Evolutionary conservation across 1,140 invertebrate genomes (phyloP).

Genomic region (Linepithema humile): DNA sequence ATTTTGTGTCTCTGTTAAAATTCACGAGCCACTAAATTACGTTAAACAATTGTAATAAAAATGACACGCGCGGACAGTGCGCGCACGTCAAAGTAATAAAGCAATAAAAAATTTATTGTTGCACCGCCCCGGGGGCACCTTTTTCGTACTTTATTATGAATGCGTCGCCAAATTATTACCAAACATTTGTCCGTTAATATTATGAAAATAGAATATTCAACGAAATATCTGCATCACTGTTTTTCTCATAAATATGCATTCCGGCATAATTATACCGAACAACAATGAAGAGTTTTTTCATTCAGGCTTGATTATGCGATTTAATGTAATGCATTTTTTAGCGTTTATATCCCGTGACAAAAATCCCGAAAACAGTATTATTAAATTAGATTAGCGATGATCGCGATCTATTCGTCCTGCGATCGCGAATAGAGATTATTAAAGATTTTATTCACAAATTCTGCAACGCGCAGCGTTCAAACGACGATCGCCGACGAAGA

Average conservation of each 20-base stretch:
- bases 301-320: conserved; percentile 42
- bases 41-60: conserved; percentile 4
- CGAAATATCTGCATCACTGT: conserved; percentile 46
- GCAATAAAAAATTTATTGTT: conserved; percentile 47
- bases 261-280: conserved; percentile 34
- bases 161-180: conserved; percentile 32
- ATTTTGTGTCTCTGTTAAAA: conserved; percentile 24
- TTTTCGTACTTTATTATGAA: conserved; percentile 40
- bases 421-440: neutral
- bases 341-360: neutral
- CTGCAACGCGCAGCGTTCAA: neutral
- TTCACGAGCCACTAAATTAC: conserved; percentile 32
- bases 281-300: conserved; percentile 43
- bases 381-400: neutral
- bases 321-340: conserved; percentile 49
- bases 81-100: conserved; percentile 9
- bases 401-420: neutral
- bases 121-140: neutral
- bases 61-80: neutral
- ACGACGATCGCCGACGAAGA: too few species aligned
- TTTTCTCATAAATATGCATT: conserved; percentile 52
- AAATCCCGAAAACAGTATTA: too few species aligned
- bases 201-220: conserved; percentile 53
- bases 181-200: conserved; percentile 43
- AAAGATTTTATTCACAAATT: too few species aligned